Evolutionary conservation across 2,797 vertebrate genomes (phyloP).

Genomic region (Spinus olivaceus): DNA sequence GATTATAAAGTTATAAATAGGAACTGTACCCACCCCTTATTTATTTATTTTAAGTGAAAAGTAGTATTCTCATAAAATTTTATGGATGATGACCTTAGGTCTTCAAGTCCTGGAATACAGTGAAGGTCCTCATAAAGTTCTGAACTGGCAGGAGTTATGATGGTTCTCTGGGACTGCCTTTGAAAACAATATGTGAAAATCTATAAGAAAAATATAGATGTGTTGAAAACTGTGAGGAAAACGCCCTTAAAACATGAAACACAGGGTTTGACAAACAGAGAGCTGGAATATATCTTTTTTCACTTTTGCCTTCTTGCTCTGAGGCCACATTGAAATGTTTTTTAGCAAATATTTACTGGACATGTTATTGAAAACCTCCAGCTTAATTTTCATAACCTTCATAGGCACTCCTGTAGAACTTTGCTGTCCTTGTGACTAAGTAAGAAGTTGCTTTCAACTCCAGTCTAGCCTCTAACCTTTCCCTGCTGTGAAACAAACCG

Average conservation of each 20-base stretch:
- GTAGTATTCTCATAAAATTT: background rate
- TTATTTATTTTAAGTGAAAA: background rate
- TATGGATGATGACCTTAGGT: background rate
- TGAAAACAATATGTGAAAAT: background rate
- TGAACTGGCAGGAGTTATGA: background rate
- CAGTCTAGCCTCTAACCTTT: background rate
- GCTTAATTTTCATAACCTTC: background rate
- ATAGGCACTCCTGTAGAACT: background rate
- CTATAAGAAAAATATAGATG: background rate
- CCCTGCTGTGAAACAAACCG: background rate
- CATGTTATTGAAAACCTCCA: background rate
- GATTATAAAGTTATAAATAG: background rate
- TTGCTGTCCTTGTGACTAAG: background rate
- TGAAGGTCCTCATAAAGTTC: background rate
- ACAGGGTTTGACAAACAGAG: background rate
- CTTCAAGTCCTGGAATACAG: background rate
- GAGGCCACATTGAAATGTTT: background rate
- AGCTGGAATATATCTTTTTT: background rate
- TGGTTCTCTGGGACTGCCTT: background rate
- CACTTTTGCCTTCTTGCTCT: background rate
- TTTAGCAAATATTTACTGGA: background rate
- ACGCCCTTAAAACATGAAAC: background rate
- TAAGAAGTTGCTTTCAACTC: background rate
- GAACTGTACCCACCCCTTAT: accelerated
- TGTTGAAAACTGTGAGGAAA: background rate